Conservation (phyloP, 2,888 invertebrate species). For the Dryocosmus kuriphilus region DNA sequence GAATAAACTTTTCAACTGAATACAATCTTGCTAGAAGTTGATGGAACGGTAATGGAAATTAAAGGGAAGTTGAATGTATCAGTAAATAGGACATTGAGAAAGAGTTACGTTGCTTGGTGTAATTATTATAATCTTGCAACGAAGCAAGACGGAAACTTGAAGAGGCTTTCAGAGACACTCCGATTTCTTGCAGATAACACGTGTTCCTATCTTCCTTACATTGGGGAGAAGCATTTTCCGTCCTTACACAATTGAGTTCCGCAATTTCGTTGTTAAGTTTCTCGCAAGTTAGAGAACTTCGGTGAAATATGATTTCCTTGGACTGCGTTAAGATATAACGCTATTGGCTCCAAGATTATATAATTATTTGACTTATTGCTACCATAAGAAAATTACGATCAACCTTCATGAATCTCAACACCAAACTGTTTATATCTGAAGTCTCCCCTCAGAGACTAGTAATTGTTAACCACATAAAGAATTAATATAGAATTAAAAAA, state of each 20-base stretch:
- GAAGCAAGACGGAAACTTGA: slow-evolving; percentile 25
- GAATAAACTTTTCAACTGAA: too few relatives aligned
- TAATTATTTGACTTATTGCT: slow-evolving; percentile 30
- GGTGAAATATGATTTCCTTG: slow-evolving; percentile 36
- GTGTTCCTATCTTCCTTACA: slow-evolving; percentile 31
- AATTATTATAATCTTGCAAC: slow-evolving; percentile 13
- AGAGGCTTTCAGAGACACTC: slow-evolving; percentile 34
- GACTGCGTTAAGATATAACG: slow-evolving; percentile 23
- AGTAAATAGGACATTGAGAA: background rate
- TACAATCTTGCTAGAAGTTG: background rate
- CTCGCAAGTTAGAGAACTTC: slow-evolving; percentile 49
- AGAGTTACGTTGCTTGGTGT: slow-evolving; percentile 1
- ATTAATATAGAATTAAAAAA: too few relatives aligned
- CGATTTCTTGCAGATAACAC: slow-evolving; percentile 33
- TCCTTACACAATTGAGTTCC: slow-evolving; percentile 47
- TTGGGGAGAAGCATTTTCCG: slow-evolving; percentile 35
- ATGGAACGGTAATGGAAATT: background rate
- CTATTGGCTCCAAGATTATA: slow-evolving; percentile 23
- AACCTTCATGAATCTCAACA: slow-evolving; percentile 22
- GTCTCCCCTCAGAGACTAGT: too few relatives aligned
- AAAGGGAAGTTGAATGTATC: background rate
- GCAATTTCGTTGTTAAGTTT: slow-evolving; percentile 52
- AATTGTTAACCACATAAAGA: too few relatives aligned
- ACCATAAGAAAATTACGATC: slow-evolving; percentile 23
- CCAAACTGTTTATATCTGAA: background rate